Base-by-base conservation (phyloP, 2,797 vertebrate genomes). In the Craterocephalus amniculus region DNA sequence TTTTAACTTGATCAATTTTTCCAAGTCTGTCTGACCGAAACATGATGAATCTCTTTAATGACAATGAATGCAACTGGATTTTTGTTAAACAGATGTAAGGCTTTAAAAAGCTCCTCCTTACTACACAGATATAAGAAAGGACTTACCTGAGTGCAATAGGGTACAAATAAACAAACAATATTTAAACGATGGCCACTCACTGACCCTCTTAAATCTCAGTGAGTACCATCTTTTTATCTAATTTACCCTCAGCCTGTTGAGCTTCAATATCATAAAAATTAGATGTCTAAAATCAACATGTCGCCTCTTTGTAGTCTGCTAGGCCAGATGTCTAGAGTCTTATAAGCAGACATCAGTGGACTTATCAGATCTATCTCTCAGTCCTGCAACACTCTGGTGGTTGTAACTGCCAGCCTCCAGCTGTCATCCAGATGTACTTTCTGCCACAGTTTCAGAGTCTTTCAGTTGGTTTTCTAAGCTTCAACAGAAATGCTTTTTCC, bases 1-100 rank as follows among this genome's bases (percentile, higher is more conserved):
- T 73, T 85, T 86, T 75, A 71, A 69, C 70, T 79, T 60, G 63
- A 60, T 84, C 67, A 73, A 72, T 63, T 34, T 60, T 60, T 0
- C 29, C 63, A 60, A 55, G 62, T 76, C 71, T 78, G 62, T 58
- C 60, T 45, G 63, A 35, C 52, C 70, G 58, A 76, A 72, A 72
- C 63, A 74, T 58, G 13, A 80, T 63, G 73, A 73, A 78, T 70
- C 73, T 54, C 54, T 36, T 80, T 67, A 81, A 63, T 75, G 54
- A 58, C 0, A 1, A 22, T 6, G 38, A 34, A 64, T 61, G n/a
- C 1, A 56, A 36, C n/a, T 27, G 27, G 20, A 70, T 45, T 45
- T 20, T 45, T 45, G 43, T 20, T n/a, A n/a, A 45, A 45, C 43
- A 29, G 38, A 31, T 16, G 12, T 60, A 4, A 58, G n/a, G 32